Evolutionary conservation across 2,888 invertebrate species (phyloP), one percentile per base, ranked within the genome.

Genomic region (Allophyes oxyacanthae): DNA sequence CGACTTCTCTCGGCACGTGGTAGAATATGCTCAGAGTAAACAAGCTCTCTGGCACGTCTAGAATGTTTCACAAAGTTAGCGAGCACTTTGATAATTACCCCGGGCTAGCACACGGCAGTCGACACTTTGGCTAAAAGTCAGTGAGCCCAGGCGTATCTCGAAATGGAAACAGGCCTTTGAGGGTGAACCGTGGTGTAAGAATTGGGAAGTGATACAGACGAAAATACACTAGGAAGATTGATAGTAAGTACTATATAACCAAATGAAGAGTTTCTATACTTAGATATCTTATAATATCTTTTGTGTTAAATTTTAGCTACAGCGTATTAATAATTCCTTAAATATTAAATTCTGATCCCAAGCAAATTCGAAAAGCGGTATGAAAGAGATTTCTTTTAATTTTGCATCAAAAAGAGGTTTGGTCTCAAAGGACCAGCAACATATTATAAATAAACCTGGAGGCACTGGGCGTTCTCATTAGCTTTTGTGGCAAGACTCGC

Each of bases 61-160:
- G 49, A 54, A 63, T 54, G 48, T 54, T 51, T 57, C 59, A 51
- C 36, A 14, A 70, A 70, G 63, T 64, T 69, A 49, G 40, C 10
- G 34, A 46, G 49, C 56, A 46, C 42, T 57, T 46, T 9, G 13
- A 41, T 54, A 52, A 56, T 61, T 41, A 53, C 56, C 36, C 15
- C 40, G 13, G 53, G 65, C 52, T 38, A 37, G 45, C 10, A 33
- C 14, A 43, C 7, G 8, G 15, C 4, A n/a, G n/a, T n/a, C n/a
- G n/a, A n/a, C 20, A 4, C 20, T 20, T 20, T 6, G 11, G 11
- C 37, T 14, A 25, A 33, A 11, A 13, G 28, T 63, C 45, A 33
- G 56, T 49, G 32, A 40, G 11, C 40, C 43, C 37, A 54, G 33
- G 25, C 15, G 20, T 20, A 36, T 32, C 33, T 14, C 33, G 9